These are phyloP conservation scores for Stichopus chloronotus DNA, from an alignment of 35 echinoderm and acorn worm species.

Conservation along the genomic window DNA sequence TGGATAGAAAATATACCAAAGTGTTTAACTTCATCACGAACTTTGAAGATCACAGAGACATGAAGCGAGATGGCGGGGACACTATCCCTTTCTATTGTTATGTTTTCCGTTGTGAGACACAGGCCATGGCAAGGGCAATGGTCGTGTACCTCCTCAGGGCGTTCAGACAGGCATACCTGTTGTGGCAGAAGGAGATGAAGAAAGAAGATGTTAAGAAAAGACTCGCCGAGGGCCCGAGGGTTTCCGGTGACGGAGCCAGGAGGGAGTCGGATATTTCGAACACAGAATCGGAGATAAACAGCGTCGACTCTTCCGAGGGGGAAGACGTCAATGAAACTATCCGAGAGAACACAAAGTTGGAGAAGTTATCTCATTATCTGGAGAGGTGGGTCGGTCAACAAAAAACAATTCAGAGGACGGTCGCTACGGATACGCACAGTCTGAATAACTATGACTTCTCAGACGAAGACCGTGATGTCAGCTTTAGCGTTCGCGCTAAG, in stretches of 20 bases:
- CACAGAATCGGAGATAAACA: background rate
- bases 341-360: constrained; percentile 18
- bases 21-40: constrained; percentile 93
- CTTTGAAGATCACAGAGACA: constrained; percentile 45
- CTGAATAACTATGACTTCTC: background rate
- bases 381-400: constrained; percentile 36
- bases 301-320: background rate
- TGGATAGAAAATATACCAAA: constrained; percentile 71
- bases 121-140: constrained; percentile 73
- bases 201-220: constrained; percentile 67
- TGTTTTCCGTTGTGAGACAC: constrained; percentile 67
- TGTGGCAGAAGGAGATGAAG: constrained; percentile 70
- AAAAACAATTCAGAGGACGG: background rate
- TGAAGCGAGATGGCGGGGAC: background rate
- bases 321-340: background rate
- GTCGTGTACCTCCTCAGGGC: constrained; percentile 84
- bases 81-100: constrained; percentile 75
- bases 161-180: constrained; percentile 78
- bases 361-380: constrained; percentile 27
- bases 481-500: constrained; percentile 64
- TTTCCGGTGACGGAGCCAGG: background rate
- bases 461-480: constrained; percentile 48
- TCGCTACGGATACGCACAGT: constrained; percentile 4
- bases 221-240: constrained; percentile 74
- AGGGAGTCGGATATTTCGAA: background rate